phyloP scores from a whole-genome alignment of 2,797 vertebrate species.

The Acanthurus leucopareius region DNA sequence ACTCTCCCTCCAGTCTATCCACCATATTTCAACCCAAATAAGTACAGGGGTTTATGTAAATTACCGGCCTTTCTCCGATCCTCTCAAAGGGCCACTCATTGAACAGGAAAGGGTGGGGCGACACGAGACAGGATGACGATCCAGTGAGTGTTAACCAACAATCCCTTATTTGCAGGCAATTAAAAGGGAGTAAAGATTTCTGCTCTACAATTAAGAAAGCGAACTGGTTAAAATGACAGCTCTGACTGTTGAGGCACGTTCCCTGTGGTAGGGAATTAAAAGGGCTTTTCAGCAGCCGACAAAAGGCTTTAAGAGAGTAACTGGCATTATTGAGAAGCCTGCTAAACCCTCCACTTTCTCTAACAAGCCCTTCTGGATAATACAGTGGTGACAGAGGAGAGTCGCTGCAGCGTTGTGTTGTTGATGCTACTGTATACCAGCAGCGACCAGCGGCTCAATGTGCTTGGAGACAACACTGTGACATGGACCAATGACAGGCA shows the following conservation, averaged over 20 bases:
- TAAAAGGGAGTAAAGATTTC: slow-evolving; percentile 10
- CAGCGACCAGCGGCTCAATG: slow-evolving; percentile 2
- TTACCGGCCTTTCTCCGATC: slow-evolving; percentile 1
- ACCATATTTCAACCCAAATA: slow-evolving; percentile 10
- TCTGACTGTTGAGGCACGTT: slow-evolving; percentile 47
- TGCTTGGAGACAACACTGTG: slow-evolving; percentile 37
- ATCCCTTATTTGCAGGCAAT: slow-evolving; percentile 33
- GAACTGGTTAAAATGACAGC: slow-evolving; percentile 37
- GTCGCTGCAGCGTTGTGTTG: neutral
- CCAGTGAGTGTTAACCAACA: slow-evolving; percentile 26
- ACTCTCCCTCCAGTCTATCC: slow-evolving; percentile 20
- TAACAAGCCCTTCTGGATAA: slow-evolving; percentile 34
- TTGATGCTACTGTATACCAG: neutral
- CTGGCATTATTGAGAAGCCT: slow-evolving; percentile 38
- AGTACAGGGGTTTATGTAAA: slow-evolving; percentile 55
- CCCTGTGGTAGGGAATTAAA: slow-evolving; percentile 48
- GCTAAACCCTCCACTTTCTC: slow-evolving; percentile 53
- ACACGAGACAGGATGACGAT: slow-evolving; percentile 1
- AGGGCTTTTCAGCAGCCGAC: slow-evolving; percentile 51
- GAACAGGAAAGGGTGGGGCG: neutral
- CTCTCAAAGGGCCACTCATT: slow-evolving; percentile 4
- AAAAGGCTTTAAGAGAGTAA: slow-evolving; percentile 47
- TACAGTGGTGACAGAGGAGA: slow-evolving; percentile 6
- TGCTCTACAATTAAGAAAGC: slow-evolving; percentile 35
- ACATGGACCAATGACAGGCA: slow-evolving; percentile 52